Evolutionary conservation across 1,140 invertebrate genomes (phyloP).

Genomic region (Pantala flavescens): DNA sequence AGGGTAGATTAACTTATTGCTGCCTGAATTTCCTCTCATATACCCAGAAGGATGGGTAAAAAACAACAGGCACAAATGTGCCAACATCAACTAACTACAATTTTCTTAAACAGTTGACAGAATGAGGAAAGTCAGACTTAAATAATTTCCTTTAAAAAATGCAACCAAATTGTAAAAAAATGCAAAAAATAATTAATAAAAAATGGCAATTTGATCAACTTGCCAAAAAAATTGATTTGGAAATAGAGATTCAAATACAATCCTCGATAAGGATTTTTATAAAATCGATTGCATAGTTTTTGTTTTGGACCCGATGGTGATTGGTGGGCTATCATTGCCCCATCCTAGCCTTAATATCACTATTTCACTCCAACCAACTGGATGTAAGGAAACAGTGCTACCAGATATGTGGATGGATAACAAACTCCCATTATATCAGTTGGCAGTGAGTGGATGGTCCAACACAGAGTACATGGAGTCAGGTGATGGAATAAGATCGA

Average conservation of each 20-base stretch:
- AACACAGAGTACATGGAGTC: neutral
- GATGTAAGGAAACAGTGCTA: neutral
- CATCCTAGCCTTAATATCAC: neutral
- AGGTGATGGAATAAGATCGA: constrained; percentile 5
- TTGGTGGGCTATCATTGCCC: neutral
- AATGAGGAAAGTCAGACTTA: neutral
- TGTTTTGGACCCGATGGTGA: constrained; percentile 4
- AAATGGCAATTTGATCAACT: neutral
- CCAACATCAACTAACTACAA: neutral
- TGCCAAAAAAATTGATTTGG: neutral
- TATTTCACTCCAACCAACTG: neutral
- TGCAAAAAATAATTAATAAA: neutral
- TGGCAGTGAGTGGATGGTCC: constrained; percentile 6
- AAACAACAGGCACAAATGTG: neutral
- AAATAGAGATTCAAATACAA: neutral
- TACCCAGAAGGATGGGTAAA: neutral
- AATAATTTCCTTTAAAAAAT: neutral
- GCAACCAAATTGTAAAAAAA: neutral
- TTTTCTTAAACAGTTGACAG: neutral
- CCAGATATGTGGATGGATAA: constrained; percentile 1
- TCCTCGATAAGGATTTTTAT: neutral
- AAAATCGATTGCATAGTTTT: neutral
- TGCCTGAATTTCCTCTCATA: neutral
- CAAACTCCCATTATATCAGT: neutral
- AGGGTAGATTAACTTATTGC: neutral